Evolutionary conservation across 1,140 invertebrate species (phyloP), one percentile per base, ranked within the genome.

Genomic region (Batillaria attramentaria): DNA sequence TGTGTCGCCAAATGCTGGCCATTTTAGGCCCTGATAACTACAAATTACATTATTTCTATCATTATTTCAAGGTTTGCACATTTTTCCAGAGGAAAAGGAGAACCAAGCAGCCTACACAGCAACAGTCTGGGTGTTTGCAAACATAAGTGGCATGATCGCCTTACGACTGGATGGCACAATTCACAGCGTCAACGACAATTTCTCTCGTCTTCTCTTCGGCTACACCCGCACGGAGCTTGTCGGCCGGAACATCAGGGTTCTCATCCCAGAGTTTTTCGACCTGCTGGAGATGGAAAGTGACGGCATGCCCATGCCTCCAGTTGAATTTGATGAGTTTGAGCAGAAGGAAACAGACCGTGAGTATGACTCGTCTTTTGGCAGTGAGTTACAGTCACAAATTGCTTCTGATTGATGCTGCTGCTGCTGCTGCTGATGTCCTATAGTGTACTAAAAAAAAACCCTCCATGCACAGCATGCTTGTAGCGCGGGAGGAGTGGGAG

Each of bases 121-220:
- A 31, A 81, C 83, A 33, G 83, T 89, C 8, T 91, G 91, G 90
- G 89, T 94, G 10, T 94, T 94, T 82, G 93, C 93, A 81, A 94
- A 94, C 84, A 93, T 95, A 68, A 94, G 93, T 86, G 94, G 94
- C 20, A 88, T 95, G n/a, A 91, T 95, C 31, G 93, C 94, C 18
- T 91, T 94, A 2, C 92, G 93, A 76, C 93, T 93, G 16, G 89
- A 91, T 78, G 93, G 87, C 20, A 91, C 91, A n/a, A 93, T 95
- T 72, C 92, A 93, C 24, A 93, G 93, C 20, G 93, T 93, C 80
- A 95, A 95, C 87, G 92, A 94, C 81, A 93, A 94, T 84, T 94
- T 95, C 84, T 92, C 94, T 0, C 92, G 93, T 85, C 87, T 94
- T 41, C 92, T 94, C 24, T 94, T 94, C 86, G 94, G 94, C 13